Base-by-base conservation (phyloP, 2,888 invertebrate species). In the Galeruca laticollis region DNA sequence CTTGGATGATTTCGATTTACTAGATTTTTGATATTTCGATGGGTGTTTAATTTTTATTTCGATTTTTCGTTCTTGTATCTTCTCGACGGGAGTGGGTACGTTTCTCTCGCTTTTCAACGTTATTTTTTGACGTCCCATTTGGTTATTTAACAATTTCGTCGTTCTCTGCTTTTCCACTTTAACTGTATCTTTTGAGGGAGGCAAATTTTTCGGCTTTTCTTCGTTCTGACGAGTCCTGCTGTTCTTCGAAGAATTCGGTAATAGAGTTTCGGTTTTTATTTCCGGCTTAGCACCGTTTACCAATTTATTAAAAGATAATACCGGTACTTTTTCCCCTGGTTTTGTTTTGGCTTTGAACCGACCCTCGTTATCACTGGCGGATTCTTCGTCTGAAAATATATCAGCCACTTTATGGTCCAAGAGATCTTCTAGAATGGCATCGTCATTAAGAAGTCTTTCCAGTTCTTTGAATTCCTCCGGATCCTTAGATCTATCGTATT, bases 341-440 rank as follows among this genome's bases (percentile, higher is more conserved):
- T 68, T 56, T 13, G 73, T 51, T 64, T 78, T 78, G 0, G 78
- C 80, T 69, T 85, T 84, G 73, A 85, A 86, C 1, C 85, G 77
- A 0, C 84, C 84, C 72, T 86, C 86, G 69, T 85, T 84, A 70
- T 86, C 86, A 67, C 82, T 81, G 52, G 82, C 83, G 0, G 84
- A 83, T 60, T 86, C 86, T 63, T 85, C 86, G 68, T 85, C 85
- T 0, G 84, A 85, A 74, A 86, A 85, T 8, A 86, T 71, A 75
- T 84, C 82, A 33, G 82, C 82, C 4, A 83, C 77, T 72, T 80
- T 83, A 2, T 80, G 76, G 49, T 81, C 78, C 40, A 82, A 66
- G 8, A 81, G 77, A 13, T 82, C 74, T 4, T 80, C 80, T 33
- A 80, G 77, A 6, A 78, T 60, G 18, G 80, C 61, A 49, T 81